phyloP scores from a whole-genome alignment of 2,797 vertebrate species.

The Macroramphosus scolopax region DNA sequence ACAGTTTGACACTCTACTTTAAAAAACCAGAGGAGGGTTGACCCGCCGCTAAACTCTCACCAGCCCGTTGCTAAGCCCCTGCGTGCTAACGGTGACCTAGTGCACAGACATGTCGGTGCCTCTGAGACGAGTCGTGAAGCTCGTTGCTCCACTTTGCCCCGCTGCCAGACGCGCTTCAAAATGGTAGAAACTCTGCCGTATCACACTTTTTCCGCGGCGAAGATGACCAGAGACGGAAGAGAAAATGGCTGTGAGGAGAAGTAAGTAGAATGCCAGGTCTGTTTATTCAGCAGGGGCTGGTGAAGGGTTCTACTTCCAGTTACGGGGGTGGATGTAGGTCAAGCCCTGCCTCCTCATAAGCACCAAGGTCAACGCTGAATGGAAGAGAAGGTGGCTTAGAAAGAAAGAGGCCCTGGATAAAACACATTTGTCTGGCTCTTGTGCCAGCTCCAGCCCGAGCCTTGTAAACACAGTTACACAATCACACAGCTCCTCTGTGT shows the following conservation, averaged over 20 bases:
- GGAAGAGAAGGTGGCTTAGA: slow-evolving; percentile 78
- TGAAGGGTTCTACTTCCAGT: slow-evolving; percentile 60
- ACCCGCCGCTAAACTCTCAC: slow-evolving; percentile 65
- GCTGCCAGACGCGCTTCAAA: slow-evolving; percentile 35
- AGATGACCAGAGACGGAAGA: slow-evolving; percentile 18
- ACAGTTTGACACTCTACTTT: slow-evolving; percentile 58
- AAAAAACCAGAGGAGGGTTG: slow-evolving; percentile 56
- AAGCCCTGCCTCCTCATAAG: slow-evolving; percentile 72
- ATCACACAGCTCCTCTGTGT: slow-evolving; percentile 37
- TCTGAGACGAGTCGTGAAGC: slow-evolving; percentile 52
- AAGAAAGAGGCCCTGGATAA: slow-evolving; percentile 72
- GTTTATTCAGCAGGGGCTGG: slow-evolving; percentile 42
- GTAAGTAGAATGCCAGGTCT: slow-evolving; percentile 39
- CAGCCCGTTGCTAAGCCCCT: slow-evolving; percentile 59
- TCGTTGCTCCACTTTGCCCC: slow-evolving; percentile 57
- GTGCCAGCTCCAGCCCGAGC: slow-evolving; percentile 57
- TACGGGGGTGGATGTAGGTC: slow-evolving; percentile 76
- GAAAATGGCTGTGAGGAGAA: slow-evolving; percentile 23
- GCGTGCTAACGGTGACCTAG: slow-evolving; percentile 65
- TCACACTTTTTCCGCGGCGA: slow-evolving; percentile 9
- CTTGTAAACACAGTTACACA: slow-evolving; percentile 74
- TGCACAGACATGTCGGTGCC: slow-evolving; percentile 60
- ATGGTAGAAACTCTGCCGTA: neutral
- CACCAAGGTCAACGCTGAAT: slow-evolving; percentile 75
- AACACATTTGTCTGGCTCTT: slow-evolving; percentile 71